Base-by-base conservation (phyloP, 2,113 vertebrate genomes). In the Cavia aperea region DNA sequence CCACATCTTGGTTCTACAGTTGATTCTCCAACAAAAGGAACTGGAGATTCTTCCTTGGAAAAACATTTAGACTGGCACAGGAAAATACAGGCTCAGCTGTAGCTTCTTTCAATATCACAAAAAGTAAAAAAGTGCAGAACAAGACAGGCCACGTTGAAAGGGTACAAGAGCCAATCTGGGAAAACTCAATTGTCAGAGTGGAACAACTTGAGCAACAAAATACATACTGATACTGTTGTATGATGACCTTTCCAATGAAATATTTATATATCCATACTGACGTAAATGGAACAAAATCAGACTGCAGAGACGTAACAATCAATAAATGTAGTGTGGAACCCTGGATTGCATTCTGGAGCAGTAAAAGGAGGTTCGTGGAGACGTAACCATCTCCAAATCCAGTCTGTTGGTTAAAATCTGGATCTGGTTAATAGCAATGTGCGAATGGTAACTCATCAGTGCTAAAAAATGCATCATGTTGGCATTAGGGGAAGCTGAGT, bases 91-190 rank as follows among this genome's bases (percentile, higher is more conserved):
- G 90, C 29, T 24, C 26, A 81, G 18, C 8, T 26, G 36, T 33
- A 36, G 11, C 4, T 29, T 77, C 19, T 36, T 58, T 14, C 7
- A 63, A 39, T 36, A 58, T 39, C 31, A 15, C 49, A 12, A n/a
- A 65, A 56, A 14, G 11, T 31, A 51, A 89, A 7, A 21, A 75
- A 19, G 13, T 5, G 1, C 54, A 54, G 18, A 46, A 18, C 36
- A 86, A 51, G 58, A 77, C 0, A 5, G n/a, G 2, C 15, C 7
- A 0, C 3, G 2, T 29, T 18, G 23, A 36, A 31, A 66, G 46
- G 33, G 68, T 16, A 5, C 15, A 56, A 51, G 21, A 19, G 24
- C n/a, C 68, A 60, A 12, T 14, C 7, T 33, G 33, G 49, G 68
- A 72, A 46, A 66, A 10, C 21, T 29, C 46, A 21, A 2, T 3